Evolutionary conservation across 1,140 invertebrate genomes (phyloP), one percentile per base, ranked within the genome.

Genomic region (Asobara japonica): DNA sequence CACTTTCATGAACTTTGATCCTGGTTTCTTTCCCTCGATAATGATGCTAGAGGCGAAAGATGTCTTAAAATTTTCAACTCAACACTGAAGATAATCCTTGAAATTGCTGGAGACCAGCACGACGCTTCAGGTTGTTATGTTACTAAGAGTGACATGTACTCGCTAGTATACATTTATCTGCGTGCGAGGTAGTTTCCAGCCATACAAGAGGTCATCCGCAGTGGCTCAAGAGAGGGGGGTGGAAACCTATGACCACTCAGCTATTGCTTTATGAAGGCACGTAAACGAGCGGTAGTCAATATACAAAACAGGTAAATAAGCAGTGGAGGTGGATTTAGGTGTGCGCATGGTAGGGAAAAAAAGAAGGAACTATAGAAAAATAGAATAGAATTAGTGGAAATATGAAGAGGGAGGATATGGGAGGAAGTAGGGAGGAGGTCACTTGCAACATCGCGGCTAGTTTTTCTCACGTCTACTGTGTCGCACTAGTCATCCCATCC

Each of bases 161-260:
- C 67, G 78, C 25, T 78, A 77, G 77, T 81, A 82, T 78, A 81
- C 81, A 82, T 84, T 83, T 84, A 83, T 83, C 80, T 80, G 78
- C 36, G 36, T 81, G 78, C 79, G 77, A 69, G 77, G 72, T 60
- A 77, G 77, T 80, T n/a, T 81, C 78, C 78, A 80, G 82, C 78
- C 78, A 83, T 81, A 83, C 80, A 75, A 83, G 81, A 84, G 83
- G 83, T 84, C 82, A 84, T 83, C 80, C 56, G 33, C 48, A 30
- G 38, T 61, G 10, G 5, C 16, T 0, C 33, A 64, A 76, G 73
- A 74, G 74, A 74, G 76, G 68, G 66, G 25, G 27, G 60, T n/a
- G n/a, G 25, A 29, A 62, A 62, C 5, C 51, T 51, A 51, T 51
- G 45, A 56, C 51, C 16, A 64, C 20, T 66, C 30, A 66, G 60